These are phyloP conservation scores for Spheniscus mendiculus DNA, from an alignment of 2,113 vertebrate species.

Conservation along the genomic window DNA sequence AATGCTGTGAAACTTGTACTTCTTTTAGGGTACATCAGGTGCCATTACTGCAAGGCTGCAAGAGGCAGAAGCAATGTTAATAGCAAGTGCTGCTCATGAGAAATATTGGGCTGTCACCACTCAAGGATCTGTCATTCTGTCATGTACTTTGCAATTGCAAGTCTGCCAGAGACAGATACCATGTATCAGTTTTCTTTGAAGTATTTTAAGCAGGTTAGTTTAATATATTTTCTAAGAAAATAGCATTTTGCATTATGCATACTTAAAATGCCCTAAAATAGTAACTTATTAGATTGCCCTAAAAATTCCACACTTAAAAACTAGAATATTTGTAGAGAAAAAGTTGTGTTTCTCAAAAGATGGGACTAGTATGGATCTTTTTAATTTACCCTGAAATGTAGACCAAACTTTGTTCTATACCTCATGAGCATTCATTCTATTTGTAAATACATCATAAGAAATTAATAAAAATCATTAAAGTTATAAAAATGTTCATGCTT, in stretches of 20 bases:
- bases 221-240: not conserved
- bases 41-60: constrained; percentile 77
- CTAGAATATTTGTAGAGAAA: not conserved
- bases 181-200: constrained; percentile 88
- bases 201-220: constrained; percentile 85
- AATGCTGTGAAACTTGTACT: not conserved
- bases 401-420: not conserved
- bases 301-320: not conserved
- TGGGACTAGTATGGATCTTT: not conserved
- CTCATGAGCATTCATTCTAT: not conserved
- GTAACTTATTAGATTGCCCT: not conserved
- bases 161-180: constrained; percentile 84
- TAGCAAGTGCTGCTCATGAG: constrained; percentile 75
- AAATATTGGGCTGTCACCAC: constrained; percentile 79
- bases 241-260: not conserved
- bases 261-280: not conserved
- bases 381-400: not conserved
- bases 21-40: constrained; percentile 76
- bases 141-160: constrained; percentile 81
- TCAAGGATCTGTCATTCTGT: constrained; percentile 78
- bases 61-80: constrained; percentile 81
- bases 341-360: not conserved
- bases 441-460: not conserved
- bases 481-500: not conserved
- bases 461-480: not conserved